These are phyloP conservation scores for Phaedon cochleariae DNA, from an alignment of 2,888 invertebrate species.

Conservation along the genomic window DNA sequence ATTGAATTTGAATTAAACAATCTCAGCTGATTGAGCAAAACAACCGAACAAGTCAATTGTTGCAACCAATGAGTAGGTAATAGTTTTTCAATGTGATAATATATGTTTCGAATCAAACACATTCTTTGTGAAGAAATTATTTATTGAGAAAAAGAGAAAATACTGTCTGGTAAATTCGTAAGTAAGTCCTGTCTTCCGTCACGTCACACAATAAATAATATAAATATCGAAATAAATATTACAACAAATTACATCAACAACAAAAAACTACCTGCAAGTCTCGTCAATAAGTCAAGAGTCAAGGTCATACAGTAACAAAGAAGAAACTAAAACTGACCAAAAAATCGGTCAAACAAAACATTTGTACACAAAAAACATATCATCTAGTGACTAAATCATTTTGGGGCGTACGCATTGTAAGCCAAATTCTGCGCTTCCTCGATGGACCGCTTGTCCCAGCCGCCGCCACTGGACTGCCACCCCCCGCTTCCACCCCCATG, in stretches of 20 bases:
- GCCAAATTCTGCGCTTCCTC: slow-evolving; percentile 73
- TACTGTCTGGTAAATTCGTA: slow-evolving; percentile 27
- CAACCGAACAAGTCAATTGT: too few species aligned
- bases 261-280: slow-evolving; percentile 22
- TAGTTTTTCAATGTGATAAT: too few species aligned
- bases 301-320: slow-evolving; percentile 14
- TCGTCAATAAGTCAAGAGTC: slow-evolving; percentile 25
- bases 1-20: too few species aligned
- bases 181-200: slow-evolving; percentile 17
- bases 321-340: slow-evolving; percentile 41
- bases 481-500: slow-evolving; percentile 63
- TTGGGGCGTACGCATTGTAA: slow-evolving; percentile 71
- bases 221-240: slow-evolving; percentile 30
- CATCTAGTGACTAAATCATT: slow-evolving; percentile 50
- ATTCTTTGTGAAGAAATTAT: too few species aligned
- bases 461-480: slow-evolving; percentile 61
- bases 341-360: slow-evolving; percentile 47
- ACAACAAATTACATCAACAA: slow-evolving; percentile 15
- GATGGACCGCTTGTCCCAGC: slow-evolving; percentile 77
- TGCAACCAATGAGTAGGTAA: too few species aligned
- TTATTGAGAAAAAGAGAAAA: slow-evolving; percentile 29
- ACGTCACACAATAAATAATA: slow-evolving; percentile 27
- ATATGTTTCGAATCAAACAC: too few species aligned
- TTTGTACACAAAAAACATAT: slow-evolving; percentile 46
- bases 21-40: too few species aligned